Percentiles rank a stretch among this genome's conserved stretches.
These are phyloP conservation scores for Margaritifera margaritifera DNA, from an alignment of 2,888 invertebrate genomes.

Conservation along the genomic window DNA sequence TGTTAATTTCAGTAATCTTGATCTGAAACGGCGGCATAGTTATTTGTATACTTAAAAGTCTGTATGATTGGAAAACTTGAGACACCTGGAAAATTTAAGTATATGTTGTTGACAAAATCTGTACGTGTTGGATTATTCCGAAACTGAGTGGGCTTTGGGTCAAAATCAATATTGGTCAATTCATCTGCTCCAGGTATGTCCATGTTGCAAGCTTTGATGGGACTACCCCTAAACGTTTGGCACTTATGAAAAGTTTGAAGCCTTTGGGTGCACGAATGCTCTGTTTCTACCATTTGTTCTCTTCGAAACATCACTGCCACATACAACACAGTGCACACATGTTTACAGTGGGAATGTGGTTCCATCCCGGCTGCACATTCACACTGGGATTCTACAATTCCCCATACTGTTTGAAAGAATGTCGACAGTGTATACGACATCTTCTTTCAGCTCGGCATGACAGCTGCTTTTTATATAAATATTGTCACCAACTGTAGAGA, in stretches of 20 bases:
- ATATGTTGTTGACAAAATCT: conserved; percentile 28
- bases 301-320: conserved; percentile 3
- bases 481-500: background rate
- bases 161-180: conserved; percentile 25
- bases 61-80: conserved; percentile 32
- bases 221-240: conserved; percentile 22
- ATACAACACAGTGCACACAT: conserved; percentile 25
- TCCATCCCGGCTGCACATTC: conserved; percentile 47
- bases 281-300: background rate
- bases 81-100: conserved; percentile 28
- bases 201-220: conserved; percentile 24
- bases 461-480: conserved; percentile 15
- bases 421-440: conserved; percentile 23
- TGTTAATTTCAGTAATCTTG: conserved; percentile 30
- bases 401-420: conserved; percentile 21
- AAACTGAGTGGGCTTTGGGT: conserved; percentile 26
- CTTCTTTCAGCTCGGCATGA: conserved; percentile 31
- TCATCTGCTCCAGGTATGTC: conserved; percentile 27
- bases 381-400: conserved; percentile 33
- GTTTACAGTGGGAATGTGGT: conserved; percentile 40
- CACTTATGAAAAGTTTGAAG: conserved; percentile 30
- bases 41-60: conserved; percentile 30
- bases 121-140: conserved; percentile 13
- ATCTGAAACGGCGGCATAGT: conserved; percentile 22
- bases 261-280: conserved; percentile 25